phyloP scores from a whole-genome alignment of 2,888 invertebrate genomes.

The Monopis laevigella region DNA sequence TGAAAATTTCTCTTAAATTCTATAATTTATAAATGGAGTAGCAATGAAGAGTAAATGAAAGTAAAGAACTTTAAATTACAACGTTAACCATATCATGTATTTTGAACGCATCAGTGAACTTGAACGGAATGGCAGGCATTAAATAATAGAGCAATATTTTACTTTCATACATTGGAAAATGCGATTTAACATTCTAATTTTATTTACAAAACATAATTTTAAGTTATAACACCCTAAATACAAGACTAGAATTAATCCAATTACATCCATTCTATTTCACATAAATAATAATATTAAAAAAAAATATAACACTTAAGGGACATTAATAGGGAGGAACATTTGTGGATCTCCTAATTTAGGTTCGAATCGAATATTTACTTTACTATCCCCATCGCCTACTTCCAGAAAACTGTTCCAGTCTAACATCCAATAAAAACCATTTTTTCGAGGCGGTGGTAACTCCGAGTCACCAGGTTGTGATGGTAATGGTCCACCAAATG shows the following conservation, averaged over 20 bases:
- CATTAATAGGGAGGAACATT: constrained; percentile 77
- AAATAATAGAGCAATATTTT: constrained; percentile 6
- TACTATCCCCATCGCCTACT: constrained; percentile 78
- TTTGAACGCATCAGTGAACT: constrained; percentile 6
- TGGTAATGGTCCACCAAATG: constrained; percentile 76
- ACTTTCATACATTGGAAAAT: constrained; percentile 6
- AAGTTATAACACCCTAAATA: not conserved
- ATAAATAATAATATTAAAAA: too few relatives aligned
- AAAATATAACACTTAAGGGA: constrained; percentile 69
- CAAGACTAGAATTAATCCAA: constrained; percentile 8
- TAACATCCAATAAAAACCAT: constrained; percentile 84
- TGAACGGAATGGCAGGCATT: constrained; percentile 5
- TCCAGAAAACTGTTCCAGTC: constrained; percentile 90
- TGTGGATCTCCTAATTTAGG: constrained; percentile 84
- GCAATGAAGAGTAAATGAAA: constrained; percentile 1
- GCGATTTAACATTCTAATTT: not conserved
- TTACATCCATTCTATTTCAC: too few relatives aligned
- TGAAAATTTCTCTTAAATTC: not conserved
- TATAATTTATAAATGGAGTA: not conserved
- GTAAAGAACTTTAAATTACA: not conserved
- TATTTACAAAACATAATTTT: constrained; percentile 2
- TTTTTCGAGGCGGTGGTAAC: constrained; percentile 73
- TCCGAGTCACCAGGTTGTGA: constrained; percentile 67
- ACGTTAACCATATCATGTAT: not conserved
- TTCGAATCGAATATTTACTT: constrained; percentile 81